Evolutionary conservation across 2,888 invertebrate genomes (phyloP).

Genomic region (Vanessa cardui): DNA sequence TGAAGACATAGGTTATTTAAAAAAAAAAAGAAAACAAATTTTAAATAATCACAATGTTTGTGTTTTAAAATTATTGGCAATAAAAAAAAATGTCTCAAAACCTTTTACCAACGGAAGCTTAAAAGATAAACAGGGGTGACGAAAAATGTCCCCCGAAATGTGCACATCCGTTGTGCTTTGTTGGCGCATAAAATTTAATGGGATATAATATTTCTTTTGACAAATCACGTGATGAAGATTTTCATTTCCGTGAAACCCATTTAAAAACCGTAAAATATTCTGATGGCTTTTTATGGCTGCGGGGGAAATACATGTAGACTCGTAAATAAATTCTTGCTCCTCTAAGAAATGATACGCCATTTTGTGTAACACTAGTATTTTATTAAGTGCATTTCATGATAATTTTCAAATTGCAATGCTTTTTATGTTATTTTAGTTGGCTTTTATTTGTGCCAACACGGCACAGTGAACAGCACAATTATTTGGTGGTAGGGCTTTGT

Average conservation of each 20-base stretch:
- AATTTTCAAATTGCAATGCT: too few relatives aligned
- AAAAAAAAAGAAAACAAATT: too few relatives aligned
- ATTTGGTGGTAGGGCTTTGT: too few relatives aligned
- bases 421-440: too few relatives aligned
- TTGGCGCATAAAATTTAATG: conserved; percentile 19
- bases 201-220: conserved; percentile 10
- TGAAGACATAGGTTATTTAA: too few relatives aligned
- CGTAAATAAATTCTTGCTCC: neutral
- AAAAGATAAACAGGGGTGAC: conserved; percentile 4
- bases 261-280: neutral
- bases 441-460: too few relatives aligned
- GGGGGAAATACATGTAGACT: neutral
- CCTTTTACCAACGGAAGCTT: conserved; percentile 4
- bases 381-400: too few relatives aligned
- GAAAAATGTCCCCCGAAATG: conserved; percentile 7
- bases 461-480: too few relatives aligned
- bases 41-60: neutral
- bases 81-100: neutral
- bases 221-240: conserved; percentile 17
- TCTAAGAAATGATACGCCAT: neutral
- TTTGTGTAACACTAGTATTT: too few relatives aligned
- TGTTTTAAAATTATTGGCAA: neutral
- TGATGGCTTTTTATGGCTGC: neutral
- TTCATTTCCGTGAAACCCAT: conserved; percentile 5
- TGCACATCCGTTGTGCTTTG: conserved; percentile 14